These are phyloP conservation scores for Homarus americanus DNA, from an alignment of 1,140 invertebrate species.

Conservation along the genomic window DNA sequence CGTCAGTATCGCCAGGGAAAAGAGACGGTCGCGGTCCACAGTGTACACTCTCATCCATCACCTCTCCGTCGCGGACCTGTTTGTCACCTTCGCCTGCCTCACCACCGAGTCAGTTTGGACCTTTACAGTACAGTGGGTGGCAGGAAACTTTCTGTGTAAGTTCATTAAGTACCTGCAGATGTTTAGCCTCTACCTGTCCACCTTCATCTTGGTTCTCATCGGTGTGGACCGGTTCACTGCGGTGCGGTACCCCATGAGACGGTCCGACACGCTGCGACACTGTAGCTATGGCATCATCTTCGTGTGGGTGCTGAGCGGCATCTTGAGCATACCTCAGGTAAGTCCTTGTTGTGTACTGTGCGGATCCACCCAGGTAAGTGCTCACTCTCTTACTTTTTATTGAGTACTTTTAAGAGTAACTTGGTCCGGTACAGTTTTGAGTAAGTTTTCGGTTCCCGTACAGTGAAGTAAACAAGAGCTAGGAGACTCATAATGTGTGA, in stretches of 20 bases:
- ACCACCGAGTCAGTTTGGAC: slow-evolving; percentile 87
- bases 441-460: no score
- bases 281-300: slow-evolving; percentile 83
- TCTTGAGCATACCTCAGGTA: slow-evolving; percentile 91
- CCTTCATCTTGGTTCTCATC: slow-evolving; percentile 89
- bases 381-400: no score
- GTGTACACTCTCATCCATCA: slow-evolving; percentile 89
- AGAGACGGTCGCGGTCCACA: slow-evolving; percentile 80
- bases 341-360: slow-evolving; percentile 73
- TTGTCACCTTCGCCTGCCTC: slow-evolving; percentile 89
- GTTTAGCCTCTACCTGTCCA: slow-evolving; percentile 90
- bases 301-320: slow-evolving; percentile 84
- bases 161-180: slow-evolving; percentile 89
- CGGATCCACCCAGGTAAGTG: neutral
- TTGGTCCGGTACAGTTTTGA: no score
- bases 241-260: slow-evolving; percentile 88
- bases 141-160: slow-evolving; percentile 88
- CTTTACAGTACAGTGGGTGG: slow-evolving; percentile 88
- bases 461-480: no score
- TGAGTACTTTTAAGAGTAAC: no score
- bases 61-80: slow-evolving; percentile 84
- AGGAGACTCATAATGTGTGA: no score
- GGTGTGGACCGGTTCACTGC: slow-evolving; percentile 88
- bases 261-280: slow-evolving; percentile 83
- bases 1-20: slow-evolving; percentile 84